phyloP scores from a whole-genome alignment of 1,140 invertebrate species.

The Atta cephalotes region DNA sequence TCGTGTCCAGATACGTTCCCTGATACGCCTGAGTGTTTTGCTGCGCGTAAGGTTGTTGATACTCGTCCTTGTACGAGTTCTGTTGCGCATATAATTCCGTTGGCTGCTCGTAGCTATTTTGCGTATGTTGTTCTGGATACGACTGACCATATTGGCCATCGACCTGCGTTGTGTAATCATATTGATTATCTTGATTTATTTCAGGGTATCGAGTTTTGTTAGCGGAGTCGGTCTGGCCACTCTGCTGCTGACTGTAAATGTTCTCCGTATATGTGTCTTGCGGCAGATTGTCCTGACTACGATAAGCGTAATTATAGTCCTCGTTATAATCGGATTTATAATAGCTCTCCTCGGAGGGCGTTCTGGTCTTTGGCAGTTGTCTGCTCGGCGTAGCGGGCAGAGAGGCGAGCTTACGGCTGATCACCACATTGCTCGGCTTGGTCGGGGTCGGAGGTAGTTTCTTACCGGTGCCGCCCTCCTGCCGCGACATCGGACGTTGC shows the following conservation, averaged over 20 bases:
- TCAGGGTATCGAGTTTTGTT: conserved; percentile 61
- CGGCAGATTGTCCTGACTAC: conserved; percentile 88
- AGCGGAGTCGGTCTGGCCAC: conserved; percentile 3
- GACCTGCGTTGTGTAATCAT: conserved; percentile 71
- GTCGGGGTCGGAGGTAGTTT: conserved; percentile 84
- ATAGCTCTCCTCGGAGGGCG: conserved; percentile 84
- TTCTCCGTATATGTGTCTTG: conserved; percentile 82
- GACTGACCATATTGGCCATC: conserved; percentile 77
- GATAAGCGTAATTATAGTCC: conserved; percentile 90
- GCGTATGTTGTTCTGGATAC: conserved; percentile 73
- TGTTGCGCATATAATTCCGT: conserved; percentile 75
- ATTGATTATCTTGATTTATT: conserved; percentile 77
- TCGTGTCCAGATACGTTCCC: conserved; percentile 67
- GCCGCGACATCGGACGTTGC: conserved; percentile 78
- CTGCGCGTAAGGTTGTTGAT: conserved; percentile 78
- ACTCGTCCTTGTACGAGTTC: conserved; percentile 80
- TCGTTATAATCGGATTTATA: conserved; percentile 89
- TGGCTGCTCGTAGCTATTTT: conserved; percentile 49
- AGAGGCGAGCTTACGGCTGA: conserved; percentile 83
- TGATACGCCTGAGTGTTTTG: conserved; percentile 72
- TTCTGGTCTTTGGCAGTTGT: conserved; percentile 86
- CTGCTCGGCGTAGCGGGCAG: conserved; percentile 87
- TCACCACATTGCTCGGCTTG: conserved; percentile 82
- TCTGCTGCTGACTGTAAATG: conserved; percentile 75
- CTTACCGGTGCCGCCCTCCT: conserved; percentile 82